Conservation (phyloP, 2,888 invertebrate species). For the Apamea anceps region DNA sequence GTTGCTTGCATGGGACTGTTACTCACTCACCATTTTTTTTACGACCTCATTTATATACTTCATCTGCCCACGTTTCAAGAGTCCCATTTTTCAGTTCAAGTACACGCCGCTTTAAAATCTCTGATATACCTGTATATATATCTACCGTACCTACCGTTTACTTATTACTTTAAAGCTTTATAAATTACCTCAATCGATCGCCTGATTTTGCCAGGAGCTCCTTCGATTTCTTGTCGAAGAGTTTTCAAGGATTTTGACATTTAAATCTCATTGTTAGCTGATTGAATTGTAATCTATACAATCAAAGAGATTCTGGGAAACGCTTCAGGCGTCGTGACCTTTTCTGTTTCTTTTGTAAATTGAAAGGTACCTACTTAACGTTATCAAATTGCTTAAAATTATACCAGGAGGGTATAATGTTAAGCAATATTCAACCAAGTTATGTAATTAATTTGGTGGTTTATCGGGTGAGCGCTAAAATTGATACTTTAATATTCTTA, state of each 20-base stretch:
- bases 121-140: background rate
- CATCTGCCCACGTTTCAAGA: background rate
- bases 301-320: conserved; percentile 22
- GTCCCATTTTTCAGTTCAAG: background rate
- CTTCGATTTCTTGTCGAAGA: conserved; percentile 22
- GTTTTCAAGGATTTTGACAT: conserved; percentile 21
- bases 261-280: conserved; percentile 44
- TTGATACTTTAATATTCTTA: no score
- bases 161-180: conserved; percentile 41
- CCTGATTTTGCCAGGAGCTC: conserved; percentile 12
- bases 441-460: no score
- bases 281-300: conserved; percentile 47
- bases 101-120: background rate
- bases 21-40: background rate
- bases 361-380: background rate
- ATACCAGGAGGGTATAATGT: no score
- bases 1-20: background rate
- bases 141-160: background rate
- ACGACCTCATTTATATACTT: background rate
- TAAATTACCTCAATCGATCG: conserved; percentile 50
- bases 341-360: conserved; percentile 19
- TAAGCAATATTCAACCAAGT: no score
- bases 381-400: background rate
- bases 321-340: conserved; percentile 15
- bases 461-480: no score